phyloP scores from a whole-genome alignment of 2,113 vertebrate genomes.

The Mormyrus lacerda region DNA sequence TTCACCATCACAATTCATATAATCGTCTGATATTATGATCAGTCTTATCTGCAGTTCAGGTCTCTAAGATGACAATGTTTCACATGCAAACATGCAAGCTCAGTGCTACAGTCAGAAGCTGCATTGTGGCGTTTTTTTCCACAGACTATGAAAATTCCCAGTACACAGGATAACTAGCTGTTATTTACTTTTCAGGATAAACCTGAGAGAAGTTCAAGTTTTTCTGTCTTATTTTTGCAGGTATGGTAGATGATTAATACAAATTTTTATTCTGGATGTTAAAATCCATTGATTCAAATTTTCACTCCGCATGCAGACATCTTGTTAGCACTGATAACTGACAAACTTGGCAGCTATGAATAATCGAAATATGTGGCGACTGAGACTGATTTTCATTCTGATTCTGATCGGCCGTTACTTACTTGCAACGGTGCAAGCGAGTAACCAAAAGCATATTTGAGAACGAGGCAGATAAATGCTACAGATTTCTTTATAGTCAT shows the following conservation, averaged over 20 bases:
- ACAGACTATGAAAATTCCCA: neutral
- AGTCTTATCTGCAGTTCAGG: neutral
- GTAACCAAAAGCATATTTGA: neutral
- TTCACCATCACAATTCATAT: neutral
- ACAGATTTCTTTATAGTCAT: neutral
- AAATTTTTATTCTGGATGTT: neutral
- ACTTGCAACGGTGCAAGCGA: neutral
- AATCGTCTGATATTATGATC: neutral
- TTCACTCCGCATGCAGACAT: neutral
- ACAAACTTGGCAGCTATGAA: neutral
- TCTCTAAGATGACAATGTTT: neutral
- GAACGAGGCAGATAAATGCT: neutral
- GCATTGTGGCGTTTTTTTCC: neutral
- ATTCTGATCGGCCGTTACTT: neutral
- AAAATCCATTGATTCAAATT: neutral
- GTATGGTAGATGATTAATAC: neutral
- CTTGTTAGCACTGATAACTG: neutral
- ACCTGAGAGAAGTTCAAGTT: neutral
- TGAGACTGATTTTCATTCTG: neutral
- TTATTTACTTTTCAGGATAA: neutral
- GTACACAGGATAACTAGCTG: neutral
- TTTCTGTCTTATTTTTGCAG: neutral
- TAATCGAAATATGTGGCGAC: neutral
- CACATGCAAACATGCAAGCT: too few relatives aligned
- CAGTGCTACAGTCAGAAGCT: neutral